These are phyloP conservation scores for Apotomis turbidana DNA, from an alignment of 2,888 invertebrate species.

Conservation along the genomic window DNA sequence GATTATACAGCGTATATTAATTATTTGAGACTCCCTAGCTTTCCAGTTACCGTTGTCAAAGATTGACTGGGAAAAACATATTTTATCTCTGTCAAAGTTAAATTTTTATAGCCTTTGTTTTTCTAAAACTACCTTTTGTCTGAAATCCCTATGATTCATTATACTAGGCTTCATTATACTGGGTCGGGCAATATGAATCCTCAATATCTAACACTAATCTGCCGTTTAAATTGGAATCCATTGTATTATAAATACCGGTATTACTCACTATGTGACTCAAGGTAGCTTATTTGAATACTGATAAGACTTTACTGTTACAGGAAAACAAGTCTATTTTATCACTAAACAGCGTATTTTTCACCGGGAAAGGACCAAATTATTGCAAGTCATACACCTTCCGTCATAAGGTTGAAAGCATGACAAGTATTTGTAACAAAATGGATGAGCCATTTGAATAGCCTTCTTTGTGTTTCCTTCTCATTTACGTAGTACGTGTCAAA, in stretches of 20 bases:
- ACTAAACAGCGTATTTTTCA: constrained; percentile 1
- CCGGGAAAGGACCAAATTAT: constrained; percentile 32
- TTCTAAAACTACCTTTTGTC: not conserved
- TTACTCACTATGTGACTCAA: constrained; percentile 9
- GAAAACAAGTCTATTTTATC: no score
- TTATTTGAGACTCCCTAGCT: no score
- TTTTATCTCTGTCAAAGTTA: no score
- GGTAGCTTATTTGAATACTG: constrained; percentile 21
- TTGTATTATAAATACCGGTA: constrained; percentile 15
- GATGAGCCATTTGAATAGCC: constrained; percentile 22
- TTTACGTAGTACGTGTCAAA: constrained; percentile 1
- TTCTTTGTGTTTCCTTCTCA: constrained; percentile 12
- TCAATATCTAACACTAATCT: not conserved
- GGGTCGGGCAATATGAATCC: not conserved
- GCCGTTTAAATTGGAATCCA: not conserved
- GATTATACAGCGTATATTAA: no score
- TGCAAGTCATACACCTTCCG: constrained; percentile 36
- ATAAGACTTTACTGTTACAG: constrained; percentile 4
- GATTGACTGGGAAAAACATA: no score
- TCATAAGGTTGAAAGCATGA: constrained; percentile 5
- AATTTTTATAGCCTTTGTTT: not conserved
- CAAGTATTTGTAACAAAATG: constrained; percentile 18
- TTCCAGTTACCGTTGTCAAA: no score
- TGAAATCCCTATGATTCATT: not conserved
- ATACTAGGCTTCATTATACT: not conserved